Evolutionary conservation across 1,140 invertebrate genomes (phyloP), one percentile per base, ranked within the genome.

Genomic region (Hyles vespertilio): DNA sequence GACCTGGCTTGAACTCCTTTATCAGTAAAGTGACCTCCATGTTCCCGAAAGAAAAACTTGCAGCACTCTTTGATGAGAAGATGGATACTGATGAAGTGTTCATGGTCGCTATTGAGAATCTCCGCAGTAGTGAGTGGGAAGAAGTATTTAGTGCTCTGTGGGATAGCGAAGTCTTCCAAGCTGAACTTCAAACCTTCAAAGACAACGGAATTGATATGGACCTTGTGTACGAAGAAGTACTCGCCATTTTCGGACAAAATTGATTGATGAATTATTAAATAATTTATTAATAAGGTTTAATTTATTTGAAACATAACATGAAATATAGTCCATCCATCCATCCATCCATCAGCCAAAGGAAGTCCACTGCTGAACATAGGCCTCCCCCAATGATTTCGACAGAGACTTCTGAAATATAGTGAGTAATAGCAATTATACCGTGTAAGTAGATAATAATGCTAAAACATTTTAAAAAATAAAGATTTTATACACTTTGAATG

Each of bases 11-110:
- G 32, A 67, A 49, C 3, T 53, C 77, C 1, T 86, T 73, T 62
- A 67, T 83, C 11, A 66, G 63, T n/a, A 83, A 88, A 53, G 32
- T 32, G 32, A 81, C 81, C 47, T 61, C 43, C 4, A 5, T 61
- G 2, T 81, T 86, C 65, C 85, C 85, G 5, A 81, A 81, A 56
- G 82, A 64, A 0, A 77, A 81, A 44, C 49, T 88, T 11, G 50
- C 57, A 3, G 84, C 78, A n/a, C 74, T 88, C 2, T 83, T 66
- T 56, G 67, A 88, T 1, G 49, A 81, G 58, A 88, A 88, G 49
- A 61, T 79, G n/a, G 70, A 64, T 34, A 76, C 79, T 22, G 74
- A 84, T 32, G 81, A 73, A 50, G 75, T 67, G 6, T 88, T 88
- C 72, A 77, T 52, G 32, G 56, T 58, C 0, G 78, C 82, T 12